Percentiles rank a stretch among this genome's conserved stretches.
Conservation (phyloP, 2,888 invertebrate genomes). For the Dione juno region DNA sequence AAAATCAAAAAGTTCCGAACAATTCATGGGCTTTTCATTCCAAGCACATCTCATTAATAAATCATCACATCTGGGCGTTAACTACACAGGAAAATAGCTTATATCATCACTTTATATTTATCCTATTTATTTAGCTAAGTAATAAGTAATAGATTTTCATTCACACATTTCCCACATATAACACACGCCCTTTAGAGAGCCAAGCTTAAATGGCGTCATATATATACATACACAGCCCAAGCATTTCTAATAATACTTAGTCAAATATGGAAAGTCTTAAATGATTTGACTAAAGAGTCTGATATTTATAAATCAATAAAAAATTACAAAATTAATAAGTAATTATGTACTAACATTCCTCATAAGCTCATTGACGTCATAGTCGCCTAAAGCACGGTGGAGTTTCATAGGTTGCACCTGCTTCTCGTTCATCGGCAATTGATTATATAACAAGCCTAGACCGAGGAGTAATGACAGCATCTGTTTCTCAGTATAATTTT, state of each 20-base stretch:
- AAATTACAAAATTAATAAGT: constrained; percentile 3
- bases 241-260: no score
- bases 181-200: no score
- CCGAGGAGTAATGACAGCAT: constrained; percentile 68
- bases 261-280: no score
- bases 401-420: constrained; percentile 57
- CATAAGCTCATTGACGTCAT: constrained; percentile 70
- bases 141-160: neutral
- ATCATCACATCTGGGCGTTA: constrained; percentile 78
- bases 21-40: constrained; percentile 71
- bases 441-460: constrained; percentile 69
- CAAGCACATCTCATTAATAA: constrained; percentile 78
- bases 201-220: no score
- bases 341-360: constrained; percentile 58
- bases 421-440: constrained; percentile 58
- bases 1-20: constrained; percentile 78
- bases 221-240: no score
- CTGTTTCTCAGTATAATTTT: constrained; percentile 62
- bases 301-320: no score
- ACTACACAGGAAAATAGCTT: constrained; percentile 53
- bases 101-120: neutral
- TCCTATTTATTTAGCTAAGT: neutral
- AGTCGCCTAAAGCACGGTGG: constrained; percentile 71
- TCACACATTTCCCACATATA: neutral
- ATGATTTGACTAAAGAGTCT: no score